phyloP scores from a whole-genome alignment of 2,113 vertebrate species.

The Gymnorhina tibicen region DNA sequence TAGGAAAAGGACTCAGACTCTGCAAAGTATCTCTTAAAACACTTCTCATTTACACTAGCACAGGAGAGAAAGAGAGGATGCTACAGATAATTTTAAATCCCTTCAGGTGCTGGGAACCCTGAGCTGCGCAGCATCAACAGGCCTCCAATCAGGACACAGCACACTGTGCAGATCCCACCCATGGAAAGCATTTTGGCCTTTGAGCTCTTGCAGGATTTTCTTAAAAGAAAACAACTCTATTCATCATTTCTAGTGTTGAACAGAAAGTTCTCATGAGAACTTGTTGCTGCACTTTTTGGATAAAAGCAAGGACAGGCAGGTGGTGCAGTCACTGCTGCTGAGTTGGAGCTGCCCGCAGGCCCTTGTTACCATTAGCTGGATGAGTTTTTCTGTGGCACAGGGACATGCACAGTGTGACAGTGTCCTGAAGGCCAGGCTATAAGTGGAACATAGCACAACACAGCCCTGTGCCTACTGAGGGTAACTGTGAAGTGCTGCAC shows the following conservation, averaged over 20 bases:
- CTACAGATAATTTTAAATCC: background rate
- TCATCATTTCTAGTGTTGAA: background rate
- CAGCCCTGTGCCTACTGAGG: background rate
- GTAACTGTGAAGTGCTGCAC: background rate
- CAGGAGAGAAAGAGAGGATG: background rate
- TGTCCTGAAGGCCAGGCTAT: background rate
- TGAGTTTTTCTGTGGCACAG: background rate
- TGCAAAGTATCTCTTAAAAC: background rate
- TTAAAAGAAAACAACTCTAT: background rate
- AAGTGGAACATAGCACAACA: background rate
- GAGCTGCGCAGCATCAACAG: background rate
- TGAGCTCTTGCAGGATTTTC: background rate
- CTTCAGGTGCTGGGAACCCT: background rate
- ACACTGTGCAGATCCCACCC: background rate
- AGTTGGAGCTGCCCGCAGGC: fast-evolving
- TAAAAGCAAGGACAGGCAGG: background rate
- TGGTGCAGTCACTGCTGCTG: background rate
- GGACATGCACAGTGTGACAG: fast-evolving
- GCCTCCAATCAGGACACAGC: fast-evolving
- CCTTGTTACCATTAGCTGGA: background rate
- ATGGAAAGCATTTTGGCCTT: background rate
- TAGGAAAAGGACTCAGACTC: background rate
- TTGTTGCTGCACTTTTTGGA: background rate
- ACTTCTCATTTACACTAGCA: background rate
- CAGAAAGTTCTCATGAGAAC: background rate